Evolutionary conservation across 1,140 invertebrate species (phyloP).

Genomic region (Heliconius congener): DNA sequence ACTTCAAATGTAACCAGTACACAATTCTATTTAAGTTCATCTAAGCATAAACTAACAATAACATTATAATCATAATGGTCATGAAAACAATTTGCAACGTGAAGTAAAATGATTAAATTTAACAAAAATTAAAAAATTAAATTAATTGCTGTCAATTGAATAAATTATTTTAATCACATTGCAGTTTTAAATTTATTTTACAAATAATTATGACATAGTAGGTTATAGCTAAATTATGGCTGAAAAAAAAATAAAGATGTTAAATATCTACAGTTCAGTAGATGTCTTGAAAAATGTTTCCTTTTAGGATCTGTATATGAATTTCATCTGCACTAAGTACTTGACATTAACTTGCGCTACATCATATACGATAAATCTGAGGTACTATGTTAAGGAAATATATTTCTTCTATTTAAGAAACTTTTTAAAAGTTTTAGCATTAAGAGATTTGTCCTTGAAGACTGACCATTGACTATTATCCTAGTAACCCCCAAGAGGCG

Average conservation of each 20-base stretch:
- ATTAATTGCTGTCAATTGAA: background rate
- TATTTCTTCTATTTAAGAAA: no score
- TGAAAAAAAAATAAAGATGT: background rate
- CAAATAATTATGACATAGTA: background rate
- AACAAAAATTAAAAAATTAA: background rate
- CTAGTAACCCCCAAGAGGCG: no score
- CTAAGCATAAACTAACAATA: background rate
- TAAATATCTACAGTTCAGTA: background rate
- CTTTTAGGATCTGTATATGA: slow-evolving; percentile 85
- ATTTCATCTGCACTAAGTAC: slow-evolving; percentile 90
- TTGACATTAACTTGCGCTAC: slow-evolving; percentile 92
- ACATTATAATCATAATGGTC: background rate
- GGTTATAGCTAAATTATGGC: background rate
- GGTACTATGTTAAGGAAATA: slow-evolving; percentile 74
- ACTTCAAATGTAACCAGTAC: no score
- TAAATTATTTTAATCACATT: no score
- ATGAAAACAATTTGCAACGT: background rate
- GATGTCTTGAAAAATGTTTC: background rate
- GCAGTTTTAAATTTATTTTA: background rate
- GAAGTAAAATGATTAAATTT: background rate
- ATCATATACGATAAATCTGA: slow-evolving; percentile 94
- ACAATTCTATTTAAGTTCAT: no score
- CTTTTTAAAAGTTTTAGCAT: no score
- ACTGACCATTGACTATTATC: no score
- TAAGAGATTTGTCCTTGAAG: no score